phyloP scores from a whole-genome alignment of 2,797 vertebrate genomes.

The Alca torda region DNA sequence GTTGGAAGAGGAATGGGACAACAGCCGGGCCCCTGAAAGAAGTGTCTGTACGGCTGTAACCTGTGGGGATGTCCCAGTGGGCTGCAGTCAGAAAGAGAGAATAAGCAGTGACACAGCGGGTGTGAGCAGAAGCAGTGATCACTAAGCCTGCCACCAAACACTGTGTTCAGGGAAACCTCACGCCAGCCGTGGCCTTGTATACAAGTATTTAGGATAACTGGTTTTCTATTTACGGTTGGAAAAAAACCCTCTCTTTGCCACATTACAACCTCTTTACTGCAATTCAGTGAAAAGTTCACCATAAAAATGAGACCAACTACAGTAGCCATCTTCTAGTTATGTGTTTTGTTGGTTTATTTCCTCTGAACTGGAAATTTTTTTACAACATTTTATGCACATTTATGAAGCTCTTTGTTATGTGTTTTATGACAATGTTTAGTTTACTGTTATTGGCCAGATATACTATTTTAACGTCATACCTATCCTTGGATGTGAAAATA shows the following conservation, averaged over 20 bases:
- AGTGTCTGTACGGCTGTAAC: background rate
- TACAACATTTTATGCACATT: background rate
- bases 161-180: background rate
- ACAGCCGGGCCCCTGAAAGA: background rate
- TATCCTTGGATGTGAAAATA: background rate
- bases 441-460: background rate
- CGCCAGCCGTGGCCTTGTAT: background rate
- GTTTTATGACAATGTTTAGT: background rate
- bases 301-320: background rate
- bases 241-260: background rate
- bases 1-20: background rate
- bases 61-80: accelerated
- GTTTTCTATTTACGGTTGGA: background rate
- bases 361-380: background rate
- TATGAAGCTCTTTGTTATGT: background rate
- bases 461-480: background rate
- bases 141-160: background rate
- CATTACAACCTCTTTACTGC: background rate
- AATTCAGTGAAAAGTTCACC: background rate
- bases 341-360: background rate
- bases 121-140: background rate
- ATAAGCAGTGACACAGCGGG: background rate
- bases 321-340: background rate
- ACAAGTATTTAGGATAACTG: background rate
- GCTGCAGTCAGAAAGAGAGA: background rate